phyloP scores from a whole-genome alignment of 2,113 vertebrate genomes.

The Stictonetta naevosa region DNA sequence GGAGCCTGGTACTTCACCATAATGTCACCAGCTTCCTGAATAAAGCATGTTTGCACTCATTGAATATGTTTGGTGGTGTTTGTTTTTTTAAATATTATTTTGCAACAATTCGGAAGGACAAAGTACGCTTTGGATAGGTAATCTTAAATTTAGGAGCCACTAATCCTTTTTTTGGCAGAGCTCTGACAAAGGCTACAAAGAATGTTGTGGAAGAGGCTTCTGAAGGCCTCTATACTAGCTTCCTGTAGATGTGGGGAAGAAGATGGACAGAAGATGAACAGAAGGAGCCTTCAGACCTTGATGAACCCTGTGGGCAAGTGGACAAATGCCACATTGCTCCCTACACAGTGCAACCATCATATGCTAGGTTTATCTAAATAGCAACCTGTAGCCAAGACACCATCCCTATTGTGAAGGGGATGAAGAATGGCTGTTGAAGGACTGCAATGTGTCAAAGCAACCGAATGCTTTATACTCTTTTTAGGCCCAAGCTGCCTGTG shows the following conservation, averaged over 20 bases:
- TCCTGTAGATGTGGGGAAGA: background rate
- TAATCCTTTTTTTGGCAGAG: background rate
- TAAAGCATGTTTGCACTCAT: background rate
- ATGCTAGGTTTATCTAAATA: background rate
- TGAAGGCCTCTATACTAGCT: background rate
- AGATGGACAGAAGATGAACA: background rate
- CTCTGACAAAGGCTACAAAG: background rate
- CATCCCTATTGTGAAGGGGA: background rate
- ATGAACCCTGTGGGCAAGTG: background rate
- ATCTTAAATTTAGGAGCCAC: background rate
- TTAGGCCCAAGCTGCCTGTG: rapidly evolving
- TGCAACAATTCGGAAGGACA: background rate
- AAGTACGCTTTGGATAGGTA: background rate
- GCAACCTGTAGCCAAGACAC: background rate
- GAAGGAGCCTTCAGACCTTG: background rate
- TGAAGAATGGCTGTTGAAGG: background rate
- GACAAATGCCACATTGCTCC: background rate
- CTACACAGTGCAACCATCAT: background rate
- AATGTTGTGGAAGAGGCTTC: background rate
- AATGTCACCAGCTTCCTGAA: background rate
- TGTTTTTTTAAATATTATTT: background rate
- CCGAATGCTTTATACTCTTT: background rate
- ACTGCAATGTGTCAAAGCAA: background rate
- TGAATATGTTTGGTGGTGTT: background rate
- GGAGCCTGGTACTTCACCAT: background rate